phyloP scores from a whole-genome alignment of 2,113 vertebrate species.

The Scortum barcoo region DNA sequence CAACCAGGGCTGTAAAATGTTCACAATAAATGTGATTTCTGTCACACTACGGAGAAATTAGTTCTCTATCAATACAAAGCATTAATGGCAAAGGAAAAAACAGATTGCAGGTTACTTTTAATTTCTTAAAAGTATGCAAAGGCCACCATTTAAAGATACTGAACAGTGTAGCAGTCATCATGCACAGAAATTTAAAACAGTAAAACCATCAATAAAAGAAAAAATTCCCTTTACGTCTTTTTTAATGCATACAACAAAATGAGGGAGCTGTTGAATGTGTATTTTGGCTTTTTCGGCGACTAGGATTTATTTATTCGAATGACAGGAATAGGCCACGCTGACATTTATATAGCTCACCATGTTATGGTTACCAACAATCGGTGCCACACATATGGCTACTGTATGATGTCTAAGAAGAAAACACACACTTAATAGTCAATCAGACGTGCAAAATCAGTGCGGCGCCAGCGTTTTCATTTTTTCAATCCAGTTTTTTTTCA shows the following conservation, averaged over 20 bases:
- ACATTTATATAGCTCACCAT: background rate
- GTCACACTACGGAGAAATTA: background rate
- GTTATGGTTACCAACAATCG: conserved; percentile 14
- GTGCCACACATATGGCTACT: conserved; percentile 7
- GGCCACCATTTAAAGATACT: too few species aligned
- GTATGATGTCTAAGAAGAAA: conserved; percentile 31
- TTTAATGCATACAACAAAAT: background rate
- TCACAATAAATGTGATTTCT: background rate
- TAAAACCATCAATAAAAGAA: background rate
- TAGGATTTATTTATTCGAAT: background rate
- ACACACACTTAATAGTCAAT: conserved; percentile 67
- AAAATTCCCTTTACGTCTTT: background rate
- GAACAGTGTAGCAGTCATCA: background rate
- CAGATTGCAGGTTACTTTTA: background rate
- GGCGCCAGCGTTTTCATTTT: conserved; percentile 79
- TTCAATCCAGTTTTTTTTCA: conserved; percentile 60
- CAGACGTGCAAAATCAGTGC: conserved; percentile 75
- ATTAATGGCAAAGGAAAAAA: background rate
- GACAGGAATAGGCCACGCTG: background rate
- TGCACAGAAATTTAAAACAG: background rate
- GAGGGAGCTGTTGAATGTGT: background rate
- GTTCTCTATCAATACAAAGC: background rate
- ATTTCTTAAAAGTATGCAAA: background rate
- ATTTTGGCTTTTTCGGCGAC: background rate
- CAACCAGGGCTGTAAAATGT: background rate